Percentiles rank a stretch among this genome's conserved stretches.
Evolutionary conservation across 2,113 vertebrate genomes (phyloP).

Genomic region (Dunckerocampus dactyliophorus): DNA sequence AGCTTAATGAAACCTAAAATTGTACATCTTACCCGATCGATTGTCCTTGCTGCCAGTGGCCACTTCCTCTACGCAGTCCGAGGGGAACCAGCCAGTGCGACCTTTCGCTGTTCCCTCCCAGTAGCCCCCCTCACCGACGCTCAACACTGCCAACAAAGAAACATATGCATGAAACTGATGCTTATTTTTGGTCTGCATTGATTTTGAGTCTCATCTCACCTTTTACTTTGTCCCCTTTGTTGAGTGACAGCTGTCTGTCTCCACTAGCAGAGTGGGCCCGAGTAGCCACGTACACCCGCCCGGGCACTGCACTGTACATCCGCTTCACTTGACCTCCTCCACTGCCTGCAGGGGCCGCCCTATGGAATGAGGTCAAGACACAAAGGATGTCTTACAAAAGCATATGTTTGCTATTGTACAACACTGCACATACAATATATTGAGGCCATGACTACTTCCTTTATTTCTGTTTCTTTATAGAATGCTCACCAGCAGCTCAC

Average conservation of each 20-base stretch:
- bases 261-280: conserved; percentile 81
- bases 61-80: conserved; percentile 88
- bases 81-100: conserved; percentile 87
- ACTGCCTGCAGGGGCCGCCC: conserved; percentile 43
- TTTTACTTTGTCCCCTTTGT: conserved; percentile 91
- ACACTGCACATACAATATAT: neutral
- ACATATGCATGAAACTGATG: neutral
- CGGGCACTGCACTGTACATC: conserved; percentile 87
- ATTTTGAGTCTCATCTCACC: conserved; percentile 61
- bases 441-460: neutral
- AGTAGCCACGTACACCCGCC: conserved; percentile 83
- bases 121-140: conserved; percentile 89
- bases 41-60: conserved; percentile 76
- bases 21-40: conserved; percentile 63
- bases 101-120: conserved; percentile 91
- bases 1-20: neutral
- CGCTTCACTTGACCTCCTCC: conserved; percentile 74
- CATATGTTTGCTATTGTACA: no score
- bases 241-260: conserved; percentile 84
- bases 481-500: neutral
- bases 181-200: neutral
- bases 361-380: conserved; percentile 17
- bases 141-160: conserved; percentile 72
- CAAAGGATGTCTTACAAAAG: conserved; percentile 11
- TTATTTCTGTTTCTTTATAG: neutral